phyloP scores from a whole-genome alignment of 1,140 invertebrate species.

The Zaprionus lachaisei region DNA sequence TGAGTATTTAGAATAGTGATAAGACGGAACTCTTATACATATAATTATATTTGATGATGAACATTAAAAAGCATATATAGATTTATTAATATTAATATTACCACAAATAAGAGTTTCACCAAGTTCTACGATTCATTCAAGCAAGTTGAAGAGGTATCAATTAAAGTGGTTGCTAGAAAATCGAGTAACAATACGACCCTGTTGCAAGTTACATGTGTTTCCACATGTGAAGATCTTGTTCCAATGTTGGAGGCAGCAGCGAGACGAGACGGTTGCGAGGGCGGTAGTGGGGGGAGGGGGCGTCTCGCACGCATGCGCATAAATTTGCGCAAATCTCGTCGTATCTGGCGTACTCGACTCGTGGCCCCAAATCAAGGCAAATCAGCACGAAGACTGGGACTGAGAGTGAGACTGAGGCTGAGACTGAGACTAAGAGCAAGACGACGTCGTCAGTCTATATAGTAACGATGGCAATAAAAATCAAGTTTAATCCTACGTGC shows the following conservation, averaged over 20 bases:
- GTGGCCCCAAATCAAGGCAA: slow-evolving; percentile 69
- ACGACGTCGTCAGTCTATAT: slow-evolving; percentile 65
- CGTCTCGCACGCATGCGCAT: slow-evolving; percentile 63
- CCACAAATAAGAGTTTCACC: not conserved
- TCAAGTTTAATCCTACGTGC: slow-evolving; percentile 83
- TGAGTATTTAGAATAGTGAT: too few relatives aligned
- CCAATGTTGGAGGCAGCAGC: not conserved
- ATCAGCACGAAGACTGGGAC: slow-evolving; percentile 49
- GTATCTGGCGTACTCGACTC: slow-evolving; percentile 63
- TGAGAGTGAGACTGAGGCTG: not conserved
- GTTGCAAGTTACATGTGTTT: slow-evolving; percentile 11
- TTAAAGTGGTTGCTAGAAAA: not conserved
- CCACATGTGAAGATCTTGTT: not conserved
- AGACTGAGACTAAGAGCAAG: slow-evolving; percentile 7
- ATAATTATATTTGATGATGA: too few relatives aligned
- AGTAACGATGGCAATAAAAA: slow-evolving; percentile 82
- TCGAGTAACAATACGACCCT: slow-evolving; percentile 11
- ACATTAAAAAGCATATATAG: too few relatives aligned
- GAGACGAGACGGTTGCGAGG: not conserved
- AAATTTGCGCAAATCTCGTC: slow-evolving; percentile 51
- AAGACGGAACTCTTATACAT: too few relatives aligned
- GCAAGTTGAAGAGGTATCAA: not conserved
- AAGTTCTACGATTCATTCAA: not conserved
- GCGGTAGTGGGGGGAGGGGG: not conserved
- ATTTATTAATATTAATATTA: too few relatives aligned